Conservation (phyloP, 2,113 vertebrate genomes). For the Psittacula cyanocephala region DNA sequence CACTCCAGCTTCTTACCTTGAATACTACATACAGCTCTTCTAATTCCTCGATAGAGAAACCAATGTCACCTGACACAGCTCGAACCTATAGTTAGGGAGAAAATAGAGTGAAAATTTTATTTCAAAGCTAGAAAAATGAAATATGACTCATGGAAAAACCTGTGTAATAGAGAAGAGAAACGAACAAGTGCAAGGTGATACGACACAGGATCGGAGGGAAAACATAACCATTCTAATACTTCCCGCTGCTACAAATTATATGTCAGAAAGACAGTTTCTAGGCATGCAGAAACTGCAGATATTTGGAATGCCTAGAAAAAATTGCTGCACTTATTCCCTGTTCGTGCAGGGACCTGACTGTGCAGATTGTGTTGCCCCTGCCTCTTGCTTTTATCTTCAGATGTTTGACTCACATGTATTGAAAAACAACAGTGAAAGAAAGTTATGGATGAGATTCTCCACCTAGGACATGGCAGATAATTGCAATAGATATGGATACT, state of each 20-base stretch:
- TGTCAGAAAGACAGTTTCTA: background rate
- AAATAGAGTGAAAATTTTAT: background rate
- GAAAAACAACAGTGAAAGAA: conserved; percentile 9
- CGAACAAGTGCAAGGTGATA: background rate
- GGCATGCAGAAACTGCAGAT: background rate
- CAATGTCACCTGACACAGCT: conserved; percentile 91
- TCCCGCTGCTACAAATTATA: background rate
- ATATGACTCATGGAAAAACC: background rate
- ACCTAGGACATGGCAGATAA: background rate
- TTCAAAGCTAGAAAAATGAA: background rate
- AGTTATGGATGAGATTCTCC: background rate
- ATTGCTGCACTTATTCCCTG: background rate
- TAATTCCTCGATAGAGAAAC: conserved; percentile 92
- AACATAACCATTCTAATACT: background rate
- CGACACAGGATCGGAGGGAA: background rate
- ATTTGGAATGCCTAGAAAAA: background rate
- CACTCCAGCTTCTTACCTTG: conserved; percentile 80
- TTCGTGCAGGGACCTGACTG: background rate
- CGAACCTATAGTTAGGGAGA: conserved; percentile 80
- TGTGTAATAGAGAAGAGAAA: background rate
- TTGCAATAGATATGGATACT: background rate
- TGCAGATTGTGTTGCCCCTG: background rate
- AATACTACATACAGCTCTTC: conserved; percentile 95
- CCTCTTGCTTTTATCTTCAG: conserved; percentile 9
- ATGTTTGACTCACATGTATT: background rate